Evolutionary conservation across 1,140 invertebrate genomes (phyloP), one percentile per base, ranked within the genome.

Genomic region (Oedothorax gibbosus): DNA sequence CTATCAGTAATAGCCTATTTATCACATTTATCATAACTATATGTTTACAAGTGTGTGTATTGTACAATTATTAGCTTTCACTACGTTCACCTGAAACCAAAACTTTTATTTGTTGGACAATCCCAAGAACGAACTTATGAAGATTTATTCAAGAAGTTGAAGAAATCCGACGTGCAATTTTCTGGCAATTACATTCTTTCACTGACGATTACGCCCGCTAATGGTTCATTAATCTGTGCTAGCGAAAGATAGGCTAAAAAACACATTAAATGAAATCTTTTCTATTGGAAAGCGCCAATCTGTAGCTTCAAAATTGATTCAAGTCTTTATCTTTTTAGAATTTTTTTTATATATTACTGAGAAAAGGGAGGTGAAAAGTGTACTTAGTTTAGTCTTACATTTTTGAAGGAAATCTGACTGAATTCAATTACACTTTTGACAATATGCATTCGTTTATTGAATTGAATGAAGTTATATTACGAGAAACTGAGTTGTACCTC

Each of bases 141-240:
- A 75, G 72, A 56, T 60, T 75, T 75, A 75, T 75, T 56, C 51
- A 35, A 57, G 51, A 35, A 75, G 60, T n/a, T 50, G 21, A 60
- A 75, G 54, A 75, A 75, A 75, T 75, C 72, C 56, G 53, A 75
- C 60, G 18, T 60, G 60, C 72, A 75, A 75, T 75, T 75, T 75
- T 60, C 72, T 50, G 51, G 72, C 72, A 75, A 75, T 75, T 75
- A 75, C 72, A 21, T 75, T 75, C 72, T 35, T 57, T 60, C 54
- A 75, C 7, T 21, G 54, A 10, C 18, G 72, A 75, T 75, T 75
- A 75, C 72, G 51, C 60, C 7, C 51, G 15, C 72, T 75, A 75
- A 75, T 75, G 72, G 54, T 75, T 75, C 72, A 75, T 75, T 75
- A 75, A 60, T 18, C 54, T 75, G 54, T 75, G 51, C 18, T 50